phyloP scores from a whole-genome alignment of 2,888 invertebrate species.

The Eristalis tenax region DNA sequence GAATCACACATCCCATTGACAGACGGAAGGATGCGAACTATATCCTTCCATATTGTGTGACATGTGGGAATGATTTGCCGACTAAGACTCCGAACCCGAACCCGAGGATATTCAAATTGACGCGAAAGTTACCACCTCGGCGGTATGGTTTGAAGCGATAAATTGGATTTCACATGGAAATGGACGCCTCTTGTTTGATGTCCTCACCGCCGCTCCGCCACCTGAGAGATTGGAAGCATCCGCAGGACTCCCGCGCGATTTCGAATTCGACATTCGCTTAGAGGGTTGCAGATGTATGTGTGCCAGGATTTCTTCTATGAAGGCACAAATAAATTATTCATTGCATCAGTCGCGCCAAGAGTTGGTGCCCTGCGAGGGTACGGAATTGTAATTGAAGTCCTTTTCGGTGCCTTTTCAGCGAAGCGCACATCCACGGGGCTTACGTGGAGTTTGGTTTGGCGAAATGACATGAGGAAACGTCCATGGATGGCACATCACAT shows the following conservation, averaged over 20 bases:
- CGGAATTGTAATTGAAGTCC: not conserved
- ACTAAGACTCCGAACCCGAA: not conserved
- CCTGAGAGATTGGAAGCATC: not conserved
- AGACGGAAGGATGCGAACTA: not conserved
- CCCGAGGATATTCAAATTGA: not conserved
- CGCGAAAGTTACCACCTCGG: slow-evolving; percentile 1
- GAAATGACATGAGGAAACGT: not conserved
- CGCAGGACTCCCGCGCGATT: not conserved
- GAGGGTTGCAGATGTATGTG: not conserved
- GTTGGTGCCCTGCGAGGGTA: not conserved
- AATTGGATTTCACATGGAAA: slow-evolving; percentile 8
- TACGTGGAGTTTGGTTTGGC: not conserved
- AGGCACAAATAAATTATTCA: not conserved
- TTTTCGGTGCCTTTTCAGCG: not conserved
- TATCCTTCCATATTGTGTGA: not conserved
- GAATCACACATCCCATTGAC: not conserved
- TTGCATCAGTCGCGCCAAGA: not conserved
- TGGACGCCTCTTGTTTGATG: not conserved
- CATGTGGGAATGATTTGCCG: not conserved
- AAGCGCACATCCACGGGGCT: not conserved
- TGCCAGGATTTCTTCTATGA: not conserved
- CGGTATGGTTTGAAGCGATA: not conserved
- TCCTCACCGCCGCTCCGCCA: no score
- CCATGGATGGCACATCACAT: not conserved
- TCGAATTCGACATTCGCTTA: not conserved